phyloP scores from a whole-genome alignment of 2,888 invertebrate species.

The Fragum whitleyi region DNA sequence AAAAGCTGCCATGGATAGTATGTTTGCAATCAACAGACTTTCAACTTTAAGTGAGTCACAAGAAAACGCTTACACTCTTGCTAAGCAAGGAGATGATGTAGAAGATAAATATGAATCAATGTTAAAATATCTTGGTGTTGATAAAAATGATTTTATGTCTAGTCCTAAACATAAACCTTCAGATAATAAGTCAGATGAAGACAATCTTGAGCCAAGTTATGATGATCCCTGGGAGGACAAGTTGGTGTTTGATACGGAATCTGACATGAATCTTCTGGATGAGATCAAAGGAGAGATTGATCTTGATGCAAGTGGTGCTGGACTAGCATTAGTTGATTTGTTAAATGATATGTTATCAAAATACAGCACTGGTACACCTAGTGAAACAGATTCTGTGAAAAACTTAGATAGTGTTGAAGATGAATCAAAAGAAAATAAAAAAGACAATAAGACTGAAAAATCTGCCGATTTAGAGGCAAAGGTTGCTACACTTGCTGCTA shows the following conservation, averaged over 20 bases:
- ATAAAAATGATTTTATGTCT: constrained; percentile 44
- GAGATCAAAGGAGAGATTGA: constrained; percentile 69
- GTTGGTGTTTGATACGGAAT: constrained; percentile 56
- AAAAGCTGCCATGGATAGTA: constrained; percentile 58
- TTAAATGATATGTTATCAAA: constrained; percentile 77
- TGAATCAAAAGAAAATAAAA: constrained; percentile 39
- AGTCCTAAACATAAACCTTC: constrained; percentile 54
- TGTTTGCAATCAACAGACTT: constrained; percentile 52
- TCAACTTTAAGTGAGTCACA: constrained; percentile 55
- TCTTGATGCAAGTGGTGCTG: constrained; percentile 70
- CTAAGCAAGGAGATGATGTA: constrained; percentile 14
- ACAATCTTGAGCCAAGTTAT: constrained; percentile 46
- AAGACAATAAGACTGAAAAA: constrained; percentile 54
- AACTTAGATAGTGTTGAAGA: constrained; percentile 50
- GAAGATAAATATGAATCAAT: constrained; percentile 62
- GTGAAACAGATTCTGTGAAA: constrained; percentile 63
- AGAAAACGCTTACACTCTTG: constrained; percentile 33
- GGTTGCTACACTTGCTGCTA: constrained; percentile 78
- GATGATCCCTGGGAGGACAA: constrained; percentile 65
- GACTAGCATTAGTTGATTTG: constrained; percentile 74
- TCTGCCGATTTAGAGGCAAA: constrained; percentile 76
- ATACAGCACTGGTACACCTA: constrained; percentile 65
- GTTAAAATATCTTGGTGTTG: constrained; percentile 52
- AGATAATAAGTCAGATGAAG: constrained; percentile 21
- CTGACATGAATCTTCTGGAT: constrained; percentile 61